Conservation (phyloP, 1,140 invertebrate species). For the Drosophila paulistorum region DNA sequence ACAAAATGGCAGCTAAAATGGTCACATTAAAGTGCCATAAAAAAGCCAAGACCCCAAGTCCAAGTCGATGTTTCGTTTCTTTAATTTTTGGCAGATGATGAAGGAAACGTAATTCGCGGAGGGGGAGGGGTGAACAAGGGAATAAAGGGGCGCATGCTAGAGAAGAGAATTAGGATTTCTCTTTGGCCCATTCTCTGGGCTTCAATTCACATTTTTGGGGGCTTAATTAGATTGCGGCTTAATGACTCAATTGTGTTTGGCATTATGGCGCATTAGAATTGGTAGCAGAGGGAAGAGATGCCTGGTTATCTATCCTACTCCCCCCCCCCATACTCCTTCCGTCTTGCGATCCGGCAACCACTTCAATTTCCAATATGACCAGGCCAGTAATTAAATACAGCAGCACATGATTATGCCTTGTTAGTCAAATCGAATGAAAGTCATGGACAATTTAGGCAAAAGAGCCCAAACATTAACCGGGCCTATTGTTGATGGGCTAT, state of each 20-base stretch:
- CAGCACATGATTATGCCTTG: constrained; percentile 78
- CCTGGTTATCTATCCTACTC: background rate
- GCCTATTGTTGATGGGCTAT: constrained; percentile 43
- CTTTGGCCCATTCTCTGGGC: constrained; percentile 34
- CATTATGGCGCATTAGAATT: constrained; percentile 58
- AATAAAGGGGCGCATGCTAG: background rate
- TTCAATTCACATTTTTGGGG: constrained; percentile 69
- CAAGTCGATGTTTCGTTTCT: constrained; percentile 26
- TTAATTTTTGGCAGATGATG: constrained; percentile 44
- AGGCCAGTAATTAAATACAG: constrained; percentile 75
- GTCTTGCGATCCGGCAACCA: background rate
- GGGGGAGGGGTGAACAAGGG: background rate
- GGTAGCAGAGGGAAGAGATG: constrained; percentile 4
- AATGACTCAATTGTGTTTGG: constrained; percentile 79
- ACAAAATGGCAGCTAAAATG: constrained; percentile 66
- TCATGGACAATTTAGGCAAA: constrained; percentile 47
- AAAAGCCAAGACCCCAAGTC: constrained; percentile 26
- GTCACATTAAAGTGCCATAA: constrained; percentile 76
- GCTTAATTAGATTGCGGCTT: constrained; percentile 79
- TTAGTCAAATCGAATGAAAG: constrained; percentile 76
- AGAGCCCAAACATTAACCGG: constrained; percentile 24
- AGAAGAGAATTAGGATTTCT: constrained; percentile 21
- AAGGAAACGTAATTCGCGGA: constrained; percentile 60
- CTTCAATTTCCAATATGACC: constrained; percentile 64
- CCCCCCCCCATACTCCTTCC: background rate